Evolutionary conservation across 2,888 invertebrate genomes (phyloP), one percentile per base, ranked within the genome.

Genomic region (Coleophora flavipennella): DNA sequence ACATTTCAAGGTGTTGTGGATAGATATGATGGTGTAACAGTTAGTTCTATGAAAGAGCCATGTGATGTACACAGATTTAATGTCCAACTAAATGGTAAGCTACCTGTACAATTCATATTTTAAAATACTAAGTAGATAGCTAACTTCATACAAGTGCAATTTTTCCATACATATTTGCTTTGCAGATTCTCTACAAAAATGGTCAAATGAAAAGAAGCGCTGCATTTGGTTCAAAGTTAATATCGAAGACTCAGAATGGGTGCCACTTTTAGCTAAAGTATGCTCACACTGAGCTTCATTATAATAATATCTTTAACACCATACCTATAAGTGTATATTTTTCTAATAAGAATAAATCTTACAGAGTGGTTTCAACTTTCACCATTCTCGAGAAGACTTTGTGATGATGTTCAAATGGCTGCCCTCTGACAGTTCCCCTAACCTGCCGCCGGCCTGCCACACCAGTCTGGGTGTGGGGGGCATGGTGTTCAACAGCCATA

Each of bases 401-500:
- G 92, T 95, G 1, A 91, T 91, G 85, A 88, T 97, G 87, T 91
- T 89, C 55, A 89, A 89, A 62, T 96, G 96, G 95, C 74, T 97
- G 43, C 90, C 92, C 1, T 67, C 51, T 37, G 76, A 73, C 8
- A 67, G 87, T 42, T 84, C 87, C 60, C 66, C 78, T 13, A 92
- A 92, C 58, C 80, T 94, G 45, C 94, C 95, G 20, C 87, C 86
- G n/a, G 92, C 90, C 54, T 91, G 93, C 1, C 94, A 95, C 62
- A 95, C 94, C 51, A 69, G 83, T 64, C 49, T 87, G 53, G 96
- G 97, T 34, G 93, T 94, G 6, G 97, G 95, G 27, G 95, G 92
- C 6, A 87, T 96, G 50, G 94, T 97, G 7, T 86, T 94, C 0
- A 94, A 95, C 70, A 88, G 91, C 6, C 84, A 89, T 8, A 86